Evolutionary conservation across 1,140 invertebrate genomes (phyloP).

Genomic region (Chionoecetes opilio): DNA sequence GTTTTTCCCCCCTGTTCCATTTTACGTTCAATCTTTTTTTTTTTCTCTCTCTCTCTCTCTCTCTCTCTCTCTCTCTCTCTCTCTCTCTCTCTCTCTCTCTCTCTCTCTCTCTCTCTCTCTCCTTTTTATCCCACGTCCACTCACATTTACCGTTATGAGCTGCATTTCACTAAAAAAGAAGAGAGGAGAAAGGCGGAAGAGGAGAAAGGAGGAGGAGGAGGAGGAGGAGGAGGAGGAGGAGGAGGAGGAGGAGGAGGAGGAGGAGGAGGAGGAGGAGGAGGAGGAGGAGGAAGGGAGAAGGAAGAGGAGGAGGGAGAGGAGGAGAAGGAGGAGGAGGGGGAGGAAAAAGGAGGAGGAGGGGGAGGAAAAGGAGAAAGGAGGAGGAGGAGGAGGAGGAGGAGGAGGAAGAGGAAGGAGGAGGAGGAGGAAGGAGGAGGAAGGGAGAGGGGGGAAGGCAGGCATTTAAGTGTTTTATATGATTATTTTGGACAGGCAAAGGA

Average conservation of each 20-base stretch:
- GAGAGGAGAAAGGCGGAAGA: too few relatives aligned
- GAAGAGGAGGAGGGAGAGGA: too few relatives aligned
- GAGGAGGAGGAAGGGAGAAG: too few relatives aligned
- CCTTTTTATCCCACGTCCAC: background rate
- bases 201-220: too few relatives aligned
- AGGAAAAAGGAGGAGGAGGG: too few relatives aligned
- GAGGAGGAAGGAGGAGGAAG: background rate
- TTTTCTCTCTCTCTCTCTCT: background rate
- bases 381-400: background rate
- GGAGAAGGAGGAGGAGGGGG: too few relatives aligned
- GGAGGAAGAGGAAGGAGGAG: background rate
- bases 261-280: too few relatives aligned
- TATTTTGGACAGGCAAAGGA: background rate
- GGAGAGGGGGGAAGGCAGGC: background rate
- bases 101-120: background rate
- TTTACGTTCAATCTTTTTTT: background rate
- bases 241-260: too few relatives aligned
- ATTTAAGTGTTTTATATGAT: background rate
- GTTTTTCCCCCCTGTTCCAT: too few relatives aligned
- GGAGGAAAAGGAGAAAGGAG: too few relatives aligned
- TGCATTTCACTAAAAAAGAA: background rate
- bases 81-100: background rate
- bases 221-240: too few relatives aligned
- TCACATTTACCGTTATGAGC: conserved; percentile 5
- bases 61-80: background rate